phyloP scores from a whole-genome alignment of 1,140 invertebrate genomes.

The Tetranychus urticae region DNA sequence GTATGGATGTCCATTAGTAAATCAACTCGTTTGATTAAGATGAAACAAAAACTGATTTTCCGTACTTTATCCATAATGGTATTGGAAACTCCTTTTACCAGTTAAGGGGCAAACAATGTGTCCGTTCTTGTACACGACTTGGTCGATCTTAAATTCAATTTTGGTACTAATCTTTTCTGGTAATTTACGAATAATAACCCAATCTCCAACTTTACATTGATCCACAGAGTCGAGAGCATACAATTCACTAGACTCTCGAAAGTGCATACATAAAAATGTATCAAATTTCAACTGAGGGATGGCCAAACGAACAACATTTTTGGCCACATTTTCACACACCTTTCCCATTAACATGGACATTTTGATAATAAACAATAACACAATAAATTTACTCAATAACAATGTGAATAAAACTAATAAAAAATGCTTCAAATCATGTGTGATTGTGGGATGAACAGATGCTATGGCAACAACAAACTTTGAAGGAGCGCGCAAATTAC shows the following conservation, averaged over 20 bases:
- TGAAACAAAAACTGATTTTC: background rate
- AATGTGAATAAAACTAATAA: too few species aligned
- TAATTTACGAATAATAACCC: constrained; percentile 9
- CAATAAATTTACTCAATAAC: too few species aligned
- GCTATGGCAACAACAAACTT: too few species aligned
- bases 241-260: constrained; percentile 6
- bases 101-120: constrained; percentile 13
- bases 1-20: too few species aligned
- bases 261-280: constrained; percentile 5
- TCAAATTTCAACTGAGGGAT: constrained; percentile 7
- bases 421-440: too few species aligned
- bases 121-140: constrained; percentile 12
- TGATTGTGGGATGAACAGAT: too few species aligned
- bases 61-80: constrained; percentile 12
- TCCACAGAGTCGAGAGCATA: background rate
- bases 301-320: constrained; percentile 1
- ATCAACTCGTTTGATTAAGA: too few species aligned
- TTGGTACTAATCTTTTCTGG: constrained; percentile 4
- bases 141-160: constrained; percentile 11
- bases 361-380: too few species aligned
- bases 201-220: constrained; percentile 6
- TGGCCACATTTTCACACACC: background rate
- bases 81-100: constrained; percentile 10
- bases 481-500: too few species aligned
- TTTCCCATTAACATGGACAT: background rate